Base-by-base conservation (phyloP, 1,140 invertebrate species). In the Lycorma delicatula region DNA sequence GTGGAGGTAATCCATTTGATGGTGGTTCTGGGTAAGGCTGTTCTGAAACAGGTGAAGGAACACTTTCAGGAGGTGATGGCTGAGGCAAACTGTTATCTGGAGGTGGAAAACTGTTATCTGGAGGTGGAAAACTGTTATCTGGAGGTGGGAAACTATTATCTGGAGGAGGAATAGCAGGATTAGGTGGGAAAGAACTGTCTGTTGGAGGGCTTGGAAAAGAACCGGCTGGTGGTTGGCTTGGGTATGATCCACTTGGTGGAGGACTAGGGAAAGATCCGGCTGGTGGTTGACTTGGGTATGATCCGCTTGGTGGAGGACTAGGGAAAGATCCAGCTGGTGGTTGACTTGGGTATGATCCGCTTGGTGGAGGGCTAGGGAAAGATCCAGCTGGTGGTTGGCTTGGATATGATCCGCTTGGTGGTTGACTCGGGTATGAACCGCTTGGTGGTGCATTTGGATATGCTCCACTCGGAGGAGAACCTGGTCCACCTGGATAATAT, bases 81-180 rank as follows among this genome's bases (percentile, higher is more conserved):
- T 20, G 72, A 74, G 64, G 74, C 71, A 1, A 58, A 63, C 3
- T n/a, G 11, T 28, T 38, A 13, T 16, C 63, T 65, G 38, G 74
- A 71, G 29, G 68, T 66, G 13, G 71, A 70, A 57, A 73, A 70
- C 46, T 63, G 69, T 46, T 65, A 67, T 1, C 74, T 71, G 7
- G 57, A 57, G 50, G 53, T 44, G 46, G 58, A 58, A 25, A 49
- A 41, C 20, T 44, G 46, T 25, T 59, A 60, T 3, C 60, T 49
- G 38, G 4, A 2, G 59, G 61, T 34, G 59, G 52, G 27, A 38
- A 22, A 36, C 23, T 22, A 22, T 44, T 44, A 16, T 44, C 16
- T 16, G n/a, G n/a, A 5, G 41, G 41, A 6, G 41, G 41, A 2
- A 22, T 16, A 22, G 41, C 41, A 20, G 41, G 41, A n/a, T n/a